Conservation (phyloP, 2,888 invertebrate genomes). For the Diabrotica balteata region DNA sequence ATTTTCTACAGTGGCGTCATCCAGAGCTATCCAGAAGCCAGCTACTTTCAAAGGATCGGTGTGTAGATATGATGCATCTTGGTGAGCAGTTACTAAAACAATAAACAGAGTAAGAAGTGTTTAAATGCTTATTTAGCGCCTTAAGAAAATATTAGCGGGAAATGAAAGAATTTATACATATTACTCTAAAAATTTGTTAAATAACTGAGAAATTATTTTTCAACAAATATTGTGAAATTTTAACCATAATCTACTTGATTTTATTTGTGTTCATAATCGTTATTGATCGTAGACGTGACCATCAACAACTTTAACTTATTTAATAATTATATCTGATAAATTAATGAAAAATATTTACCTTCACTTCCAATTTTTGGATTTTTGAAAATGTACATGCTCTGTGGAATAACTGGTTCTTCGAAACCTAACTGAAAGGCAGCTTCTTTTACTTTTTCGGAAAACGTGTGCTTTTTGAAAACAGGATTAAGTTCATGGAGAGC, state of each 20-base stretch:
- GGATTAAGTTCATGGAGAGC: slow-evolving; percentile 84
- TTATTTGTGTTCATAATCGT: too few relatives aligned
- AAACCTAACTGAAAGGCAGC: slow-evolving; percentile 77
- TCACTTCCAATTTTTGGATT: slow-evolving; percentile 90
- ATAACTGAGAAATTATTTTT: too few relatives aligned
- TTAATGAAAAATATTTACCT: slow-evolving; percentile 64
- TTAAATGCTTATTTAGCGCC: too few relatives aligned
- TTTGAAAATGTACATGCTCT: slow-evolving; percentile 99
- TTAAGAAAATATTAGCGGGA: too few relatives aligned
- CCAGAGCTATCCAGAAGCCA: slow-evolving; percentile 96
- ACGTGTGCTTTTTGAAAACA: slow-evolving; percentile 81
- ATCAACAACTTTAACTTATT: too few relatives aligned
- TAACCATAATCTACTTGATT: too few relatives aligned
- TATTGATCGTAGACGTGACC: too few relatives aligned
- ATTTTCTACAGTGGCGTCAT: slow-evolving; percentile 91
- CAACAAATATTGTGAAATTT: too few relatives aligned
- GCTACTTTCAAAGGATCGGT: slow-evolving; percentile 82
- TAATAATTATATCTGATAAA: neutral
- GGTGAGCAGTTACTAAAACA: slow-evolving; percentile 76
- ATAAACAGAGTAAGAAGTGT: too few relatives aligned
- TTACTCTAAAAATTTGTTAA: too few relatives aligned
- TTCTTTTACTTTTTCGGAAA: slow-evolving; percentile 82
- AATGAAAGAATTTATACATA: too few relatives aligned
- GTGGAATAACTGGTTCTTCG: slow-evolving; percentile 83
- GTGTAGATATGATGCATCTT: slow-evolving; percentile 88